Base-by-base conservation (phyloP, 2,888 invertebrate species). In the Epirrhoe tristata region DNA sequence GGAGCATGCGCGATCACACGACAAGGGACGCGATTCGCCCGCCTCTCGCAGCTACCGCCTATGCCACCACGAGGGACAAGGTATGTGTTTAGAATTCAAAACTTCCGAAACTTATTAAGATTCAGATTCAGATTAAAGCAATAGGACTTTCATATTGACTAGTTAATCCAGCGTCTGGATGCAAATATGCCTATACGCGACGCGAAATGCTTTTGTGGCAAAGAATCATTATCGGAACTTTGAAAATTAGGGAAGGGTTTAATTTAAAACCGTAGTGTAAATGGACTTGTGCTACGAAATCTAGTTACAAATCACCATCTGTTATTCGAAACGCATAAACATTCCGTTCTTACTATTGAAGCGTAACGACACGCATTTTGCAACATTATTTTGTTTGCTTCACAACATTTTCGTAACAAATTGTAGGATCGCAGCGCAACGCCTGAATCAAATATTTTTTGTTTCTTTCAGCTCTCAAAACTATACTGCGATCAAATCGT, bases 21-120 rank as follows among this genome's bases (percentile, higher is more conserved):
- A 76, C 73, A 75, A 76, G 76, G 82, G 80, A 69, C 83, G 83
- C 75, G 81, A 78, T 82, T 91, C 90, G 93, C 93, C 88, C 87
- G 81, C 85, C 86, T 86, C 89, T 87, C 83, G 85, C 84, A 91
- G 90, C 90, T 93, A 93, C 92, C 92, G 93, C 91, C 86, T 93
- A 86, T 90, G 90, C 79, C 85, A 85, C 77, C 90, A 92, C 90
- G 91, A 93, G 89, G 88, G 92, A 93, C 87, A 90, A 88, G 90
- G 93, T 93, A 67, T 62, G 32, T 54, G 7, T 6, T 4, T n/a
- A 36, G 1, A 36, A 6, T 36, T 8, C 36, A 8, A 36, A 36
- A 36, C 10, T 36, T 36, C 36, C 10, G 36, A 1, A 10, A 36
- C 36, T 10, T 36, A 24, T n/a, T n/a, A n/a, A n/a, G n/a, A n/a